Base-by-base conservation (phyloP, 2,113 vertebrate species). In the Tyrannus savana region DNA sequence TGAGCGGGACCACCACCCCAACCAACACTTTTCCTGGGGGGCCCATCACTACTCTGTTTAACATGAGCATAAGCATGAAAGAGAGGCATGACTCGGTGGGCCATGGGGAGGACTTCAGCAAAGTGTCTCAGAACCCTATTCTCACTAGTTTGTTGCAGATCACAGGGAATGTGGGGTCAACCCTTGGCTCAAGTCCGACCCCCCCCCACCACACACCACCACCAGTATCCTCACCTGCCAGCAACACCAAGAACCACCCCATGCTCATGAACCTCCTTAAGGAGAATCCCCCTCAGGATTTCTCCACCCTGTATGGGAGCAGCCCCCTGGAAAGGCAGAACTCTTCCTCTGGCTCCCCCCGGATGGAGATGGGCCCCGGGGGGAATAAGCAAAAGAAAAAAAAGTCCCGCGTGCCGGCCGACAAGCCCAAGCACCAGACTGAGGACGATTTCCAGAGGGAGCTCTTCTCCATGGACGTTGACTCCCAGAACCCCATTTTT, bases 181-280 rank as follows among this genome's bases (percentile, higher is more conserved):
- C 98, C 97, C 97, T 98, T 96, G 98, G 98, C 94, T 98, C 98
- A 56, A 99, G 99, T 96, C 99, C 99, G 58, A 99, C 98, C 93
- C 99, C 99, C 75, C 99, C 99, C 75, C 99, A 99, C 93, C 99
- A 99, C 96, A 99, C 99, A 44, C 99, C 99, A 74, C 99, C 99
- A 42, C 98, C 99, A 63, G 99, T 99, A 73, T 99, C 99, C 63
- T 99, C 99, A 62, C 99, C 99, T 79, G 99, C 99, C 86, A 98
- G 99, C 98, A 99, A 99, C 98, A 99, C 99, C 96, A 99, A 99
- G 98, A 99, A 99, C 97, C 99, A 99, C 97, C 99, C 99, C 95
- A 99, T 99, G 99, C 98, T 99, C 94, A 99, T 99, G 99, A 99
- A 99, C 97, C 98, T 99, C 84, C 98, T 99, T 90, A 99, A 99